These are phyloP conservation scores for Cervus canadensis DNA, from an alignment of 2,113 vertebrate species.

Conservation along the genomic window DNA sequence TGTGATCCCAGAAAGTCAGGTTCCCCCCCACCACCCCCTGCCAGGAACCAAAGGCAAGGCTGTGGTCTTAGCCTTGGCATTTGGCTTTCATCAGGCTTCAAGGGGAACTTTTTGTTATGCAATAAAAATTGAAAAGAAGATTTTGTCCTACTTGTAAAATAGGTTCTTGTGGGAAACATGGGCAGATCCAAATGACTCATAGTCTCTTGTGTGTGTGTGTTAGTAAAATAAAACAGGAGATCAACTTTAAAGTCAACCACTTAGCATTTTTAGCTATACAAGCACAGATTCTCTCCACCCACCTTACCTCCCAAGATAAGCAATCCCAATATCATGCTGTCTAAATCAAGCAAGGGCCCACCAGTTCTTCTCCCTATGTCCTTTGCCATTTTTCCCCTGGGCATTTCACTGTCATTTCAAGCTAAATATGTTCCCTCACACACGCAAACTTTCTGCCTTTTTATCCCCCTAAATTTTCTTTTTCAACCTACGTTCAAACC, in stretches of 20 bases:
- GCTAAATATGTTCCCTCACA: neutral
- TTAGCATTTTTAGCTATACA: neutral
- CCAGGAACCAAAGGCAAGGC: neutral
- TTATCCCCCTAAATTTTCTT: neutral
- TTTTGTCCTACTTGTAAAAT: slow-evolving; percentile 3
- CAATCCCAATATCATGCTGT: neutral
- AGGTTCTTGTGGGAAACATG: neutral
- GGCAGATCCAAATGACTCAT: slow-evolving; percentile 18
- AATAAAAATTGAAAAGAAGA: neutral
- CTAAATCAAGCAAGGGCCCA: neutral
- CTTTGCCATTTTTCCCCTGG: neutral
- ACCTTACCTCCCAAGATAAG: neutral
- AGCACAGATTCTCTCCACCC: neutral
- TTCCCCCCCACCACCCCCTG: neutral
- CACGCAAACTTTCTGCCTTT: neutral
- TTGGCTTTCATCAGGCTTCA: neutral
- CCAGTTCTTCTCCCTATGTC: neutral
- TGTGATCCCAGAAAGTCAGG: neutral
- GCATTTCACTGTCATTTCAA: neutral
- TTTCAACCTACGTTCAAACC: neutral
- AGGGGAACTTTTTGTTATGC: neutral
- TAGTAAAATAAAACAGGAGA: neutral
- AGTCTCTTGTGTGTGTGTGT: neutral
- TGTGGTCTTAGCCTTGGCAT: neutral
- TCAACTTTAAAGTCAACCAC: neutral